These are phyloP conservation scores for Drosophila testacea DNA, from an alignment of 2,888 invertebrate genomes.

Conservation along the genomic window DNA sequence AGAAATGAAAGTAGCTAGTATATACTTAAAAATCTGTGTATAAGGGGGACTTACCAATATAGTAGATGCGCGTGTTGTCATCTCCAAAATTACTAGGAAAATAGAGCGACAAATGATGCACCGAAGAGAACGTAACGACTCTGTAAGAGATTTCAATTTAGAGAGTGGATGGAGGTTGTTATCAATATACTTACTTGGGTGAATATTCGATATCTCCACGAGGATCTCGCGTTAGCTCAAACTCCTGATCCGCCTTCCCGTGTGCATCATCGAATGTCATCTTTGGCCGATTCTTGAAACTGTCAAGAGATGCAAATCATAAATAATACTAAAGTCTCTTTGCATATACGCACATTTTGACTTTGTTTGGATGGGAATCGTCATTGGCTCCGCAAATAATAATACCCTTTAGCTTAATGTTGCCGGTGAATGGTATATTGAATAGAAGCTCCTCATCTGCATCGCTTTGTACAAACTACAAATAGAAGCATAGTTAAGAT, in stretches of 20 bases:
- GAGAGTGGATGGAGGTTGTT: neutral
- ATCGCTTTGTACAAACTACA: constrained; percentile 97
- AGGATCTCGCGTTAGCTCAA: constrained; percentile 93
- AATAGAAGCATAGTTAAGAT: neutral
- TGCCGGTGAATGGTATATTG: constrained; percentile 98
- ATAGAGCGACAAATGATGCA: constrained; percentile 95
- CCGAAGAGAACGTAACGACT: constrained; percentile 95
- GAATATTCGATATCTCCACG: constrained; percentile 94
- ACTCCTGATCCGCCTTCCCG: constrained; percentile 93
- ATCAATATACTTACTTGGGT: constrained; percentile 89
- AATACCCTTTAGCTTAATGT: constrained; percentile 97
- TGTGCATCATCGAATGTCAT: constrained; percentile 97
- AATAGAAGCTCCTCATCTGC: constrained; percentile 97
- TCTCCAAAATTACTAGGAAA: constrained; percentile 95
- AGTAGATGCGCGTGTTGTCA: constrained; percentile 94
- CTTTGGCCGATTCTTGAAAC: constrained; percentile 96
- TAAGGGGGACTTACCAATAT: constrained; percentile 88
- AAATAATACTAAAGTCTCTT: neutral
- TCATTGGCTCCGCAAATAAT: constrained; percentile 96
- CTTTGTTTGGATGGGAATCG: constrained; percentile 92
- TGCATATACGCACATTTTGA: constrained; percentile 91
- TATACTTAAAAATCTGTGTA: neutral
- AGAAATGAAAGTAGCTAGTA: neutral
- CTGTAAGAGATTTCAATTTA: constrained; percentile 85
- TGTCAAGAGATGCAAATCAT: constrained; percentile 81